phyloP scores from a whole-genome alignment of 2,113 vertebrate species.

The Hemibagrus wyckioides region DNA sequence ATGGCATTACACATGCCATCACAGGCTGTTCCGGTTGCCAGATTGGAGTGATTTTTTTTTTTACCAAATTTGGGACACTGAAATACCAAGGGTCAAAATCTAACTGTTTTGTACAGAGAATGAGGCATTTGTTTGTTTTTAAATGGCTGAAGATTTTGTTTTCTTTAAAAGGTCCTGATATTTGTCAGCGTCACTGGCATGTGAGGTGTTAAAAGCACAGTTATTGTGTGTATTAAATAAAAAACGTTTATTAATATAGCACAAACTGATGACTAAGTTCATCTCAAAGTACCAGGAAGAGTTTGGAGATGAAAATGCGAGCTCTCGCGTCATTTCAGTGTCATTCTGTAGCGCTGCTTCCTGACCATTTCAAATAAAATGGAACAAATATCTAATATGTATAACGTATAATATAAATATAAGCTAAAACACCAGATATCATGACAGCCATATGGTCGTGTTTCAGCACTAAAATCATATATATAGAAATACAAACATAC shows the following conservation, averaged over 20 bases:
- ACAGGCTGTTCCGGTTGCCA: neutral
- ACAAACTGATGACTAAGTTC: neutral
- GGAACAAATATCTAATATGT: too few species aligned
- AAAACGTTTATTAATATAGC: neutral
- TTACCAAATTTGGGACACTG: neutral
- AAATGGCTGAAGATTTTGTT: neutral
- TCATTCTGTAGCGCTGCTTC: too few species aligned
- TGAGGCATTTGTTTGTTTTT: neutral
- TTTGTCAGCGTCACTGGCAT: neutral
- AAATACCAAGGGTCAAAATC: neutral
- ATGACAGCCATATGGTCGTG: too few species aligned
- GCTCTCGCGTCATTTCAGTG: too few species aligned
- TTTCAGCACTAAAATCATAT: too few species aligned
- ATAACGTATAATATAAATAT: too few species aligned
- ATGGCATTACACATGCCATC: slow-evolving; percentile 5
- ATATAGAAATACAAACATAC: too few species aligned
- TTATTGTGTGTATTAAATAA: neutral
- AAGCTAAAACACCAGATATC: too few species aligned
- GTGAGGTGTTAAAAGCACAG: too few species aligned
- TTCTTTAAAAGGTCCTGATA: neutral
- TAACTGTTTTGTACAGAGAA: neutral
- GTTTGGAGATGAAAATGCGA: too few species aligned
- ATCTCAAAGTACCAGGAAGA: too few species aligned
- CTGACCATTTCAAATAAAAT: too few species aligned
- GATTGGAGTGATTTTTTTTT: neutral